These are phyloP conservation scores for Argyrosomus japonicus DNA, from an alignment of 2,113 vertebrate species.

Conservation along the genomic window DNA sequence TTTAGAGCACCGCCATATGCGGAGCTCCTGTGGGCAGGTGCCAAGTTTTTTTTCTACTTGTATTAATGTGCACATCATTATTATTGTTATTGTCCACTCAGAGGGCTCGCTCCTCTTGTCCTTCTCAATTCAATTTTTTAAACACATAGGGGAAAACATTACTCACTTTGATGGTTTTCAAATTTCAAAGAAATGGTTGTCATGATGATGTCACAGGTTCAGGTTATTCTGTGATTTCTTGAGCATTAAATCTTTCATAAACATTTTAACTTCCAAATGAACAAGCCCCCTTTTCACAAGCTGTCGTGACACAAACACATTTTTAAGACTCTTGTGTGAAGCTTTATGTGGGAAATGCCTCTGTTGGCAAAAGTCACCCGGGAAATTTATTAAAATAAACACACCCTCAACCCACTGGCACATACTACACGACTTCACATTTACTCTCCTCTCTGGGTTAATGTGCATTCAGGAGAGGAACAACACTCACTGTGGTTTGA, in stretches of 20 bases:
- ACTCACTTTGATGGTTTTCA: background rate
- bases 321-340: background rate
- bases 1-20: constrained; percentile 7
- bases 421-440: background rate
- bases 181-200: background rate
- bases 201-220: background rate
- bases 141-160: background rate
- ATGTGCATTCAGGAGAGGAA: constrained; percentile 5
- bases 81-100: background rate
- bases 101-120: background rate
- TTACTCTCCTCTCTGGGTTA: constrained; percentile 3
- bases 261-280: background rate
- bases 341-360: background rate
- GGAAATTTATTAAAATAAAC: background rate
- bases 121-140: background rate
- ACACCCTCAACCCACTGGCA: background rate
- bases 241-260: background rate
- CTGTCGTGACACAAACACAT: background rate
- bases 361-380: background rate
- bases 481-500: constrained; percentile 39
- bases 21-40: constrained; percentile 17
- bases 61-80: background rate
- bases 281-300: background rate
- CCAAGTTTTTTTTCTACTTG: background rate
- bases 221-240: background rate